A percentile compares a stretch with the other conserved stretches of the same genome.
Conservation (phyloP, 2,797 vertebrate species). For the Platyrinchus mystaceus region DNA sequence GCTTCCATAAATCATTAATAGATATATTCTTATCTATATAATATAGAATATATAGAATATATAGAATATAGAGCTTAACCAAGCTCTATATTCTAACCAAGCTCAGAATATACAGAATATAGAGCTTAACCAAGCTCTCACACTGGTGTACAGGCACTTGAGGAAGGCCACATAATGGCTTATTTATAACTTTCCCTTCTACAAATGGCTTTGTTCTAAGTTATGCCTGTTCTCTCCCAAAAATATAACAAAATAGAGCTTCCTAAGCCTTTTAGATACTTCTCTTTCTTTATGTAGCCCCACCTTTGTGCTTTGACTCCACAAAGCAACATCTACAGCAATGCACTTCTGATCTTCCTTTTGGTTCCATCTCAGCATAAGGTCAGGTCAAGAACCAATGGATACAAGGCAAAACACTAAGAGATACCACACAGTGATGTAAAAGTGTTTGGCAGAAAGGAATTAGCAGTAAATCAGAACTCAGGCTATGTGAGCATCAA, state of each 20-base stretch:
- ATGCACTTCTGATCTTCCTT: background rate
- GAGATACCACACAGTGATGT: background rate
- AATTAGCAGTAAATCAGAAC: background rate
- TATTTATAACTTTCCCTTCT: background rate
- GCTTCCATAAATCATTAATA: background rate
- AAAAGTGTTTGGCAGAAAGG: background rate
- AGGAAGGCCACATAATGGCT: background rate
- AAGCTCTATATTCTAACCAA: background rate
- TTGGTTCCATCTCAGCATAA: background rate
- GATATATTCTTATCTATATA: background rate
- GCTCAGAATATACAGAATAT: background rate
- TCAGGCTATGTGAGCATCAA: background rate
- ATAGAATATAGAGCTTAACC: background rate
- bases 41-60: background rate
- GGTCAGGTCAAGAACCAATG: background rate
- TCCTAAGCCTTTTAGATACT: background rate
- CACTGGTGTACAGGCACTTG: background rate
- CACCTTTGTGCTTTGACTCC: background rate
- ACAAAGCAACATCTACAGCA: background rate
- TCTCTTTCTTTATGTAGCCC: background rate
- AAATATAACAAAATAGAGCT: background rate
- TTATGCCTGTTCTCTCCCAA: background rate
- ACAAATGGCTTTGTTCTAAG: background rate
- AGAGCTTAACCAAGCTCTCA: background rate
- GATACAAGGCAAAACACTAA: background rate